Evolutionary conservation across 2,888 invertebrate genomes (phyloP).

Genomic region (Cepaea hortensis): DNA sequence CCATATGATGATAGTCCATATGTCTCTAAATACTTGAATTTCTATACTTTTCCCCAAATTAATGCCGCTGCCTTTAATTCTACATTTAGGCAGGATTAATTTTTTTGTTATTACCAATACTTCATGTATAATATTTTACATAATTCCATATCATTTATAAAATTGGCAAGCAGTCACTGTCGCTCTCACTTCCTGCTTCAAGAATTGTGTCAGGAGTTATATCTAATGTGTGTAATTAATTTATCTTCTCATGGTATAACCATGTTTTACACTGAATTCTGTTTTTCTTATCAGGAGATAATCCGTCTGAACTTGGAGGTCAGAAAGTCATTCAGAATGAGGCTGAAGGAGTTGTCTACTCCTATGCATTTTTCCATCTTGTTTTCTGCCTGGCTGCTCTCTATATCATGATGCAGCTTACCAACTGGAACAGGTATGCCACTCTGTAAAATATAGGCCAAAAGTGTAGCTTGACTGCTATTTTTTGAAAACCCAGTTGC

Average conservation of each 20-base stretch:
- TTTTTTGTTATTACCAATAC: too few relatives aligned
- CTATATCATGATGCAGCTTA: slow-evolving; percentile 78
- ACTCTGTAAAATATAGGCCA: slow-evolving; percentile 24
- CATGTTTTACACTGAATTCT: not conserved
- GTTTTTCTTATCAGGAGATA: slow-evolving; percentile 59
- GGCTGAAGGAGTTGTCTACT: slow-evolving; percentile 75
- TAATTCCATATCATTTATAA: too few relatives aligned
- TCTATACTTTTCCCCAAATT: too few relatives aligned
- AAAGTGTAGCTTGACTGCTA: not conserved
- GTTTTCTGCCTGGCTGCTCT: slow-evolving; percentile 76
- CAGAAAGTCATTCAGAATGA: slow-evolving; percentile 75
- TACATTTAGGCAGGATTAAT: too few relatives aligned
- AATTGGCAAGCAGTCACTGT: too few relatives aligned
- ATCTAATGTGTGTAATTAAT: not conserved
- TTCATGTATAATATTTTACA: too few relatives aligned
- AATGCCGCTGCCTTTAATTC: too few relatives aligned
- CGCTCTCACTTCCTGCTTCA: too few relatives aligned
- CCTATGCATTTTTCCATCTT: slow-evolving; percentile 78
- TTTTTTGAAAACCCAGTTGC: too few relatives aligned
- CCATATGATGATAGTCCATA: too few relatives aligned
- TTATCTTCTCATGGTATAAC: not conserved
- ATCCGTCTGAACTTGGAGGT: slow-evolving; percentile 65
- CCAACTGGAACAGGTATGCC: slow-evolving; percentile 77
- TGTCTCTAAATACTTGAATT: too few relatives aligned
- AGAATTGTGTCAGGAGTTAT: too few relatives aligned